Evolutionary conservation across 2,113 vertebrate species (phyloP).

Genomic region (Gadus chalcogrammus): DNA sequence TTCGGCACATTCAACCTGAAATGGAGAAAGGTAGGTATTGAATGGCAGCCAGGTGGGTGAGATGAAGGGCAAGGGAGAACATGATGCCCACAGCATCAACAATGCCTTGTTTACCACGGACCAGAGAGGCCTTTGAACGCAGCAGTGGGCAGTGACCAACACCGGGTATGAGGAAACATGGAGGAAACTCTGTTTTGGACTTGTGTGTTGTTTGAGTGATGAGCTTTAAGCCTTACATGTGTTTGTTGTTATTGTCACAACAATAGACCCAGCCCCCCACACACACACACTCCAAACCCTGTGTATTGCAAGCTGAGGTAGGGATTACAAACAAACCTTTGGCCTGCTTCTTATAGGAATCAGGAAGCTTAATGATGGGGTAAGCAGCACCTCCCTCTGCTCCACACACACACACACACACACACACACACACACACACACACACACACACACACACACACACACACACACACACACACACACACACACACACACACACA

Average conservation of each 20-base stretch:
- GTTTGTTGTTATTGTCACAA: no score
- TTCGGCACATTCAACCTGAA: slow-evolving; percentile 24
- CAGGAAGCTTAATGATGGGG: slow-evolving; percentile 64
- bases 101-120: background rate
- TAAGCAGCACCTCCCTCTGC: slow-evolving; percentile 3
- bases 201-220: no score
- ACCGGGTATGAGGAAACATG: no score
- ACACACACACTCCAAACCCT: slow-evolving; percentile 18
- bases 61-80: slow-evolving; percentile 24
- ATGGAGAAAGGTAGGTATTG: slow-evolving; percentile 5
- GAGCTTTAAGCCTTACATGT: no score
- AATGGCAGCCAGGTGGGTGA: slow-evolving; percentile 24
- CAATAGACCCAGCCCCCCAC: no score
- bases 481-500: slow-evolving; percentile 17
- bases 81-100: slow-evolving; percentile 19
- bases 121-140: no score
- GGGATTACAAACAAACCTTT: slow-evolving; percentile 62
- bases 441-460: slow-evolving; percentile 9
- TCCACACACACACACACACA: slow-evolving; percentile 22
- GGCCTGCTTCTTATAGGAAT: slow-evolving; percentile 80
- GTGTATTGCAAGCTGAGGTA: slow-evolving; percentile 60
- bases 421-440: slow-evolving; percentile 8
- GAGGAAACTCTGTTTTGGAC: no score
- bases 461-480: background rate
- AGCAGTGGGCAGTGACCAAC: no score